phyloP scores from a whole-genome alignment of 2,113 vertebrate genomes.

The Brachyhypopomus occidentalis region DNA sequence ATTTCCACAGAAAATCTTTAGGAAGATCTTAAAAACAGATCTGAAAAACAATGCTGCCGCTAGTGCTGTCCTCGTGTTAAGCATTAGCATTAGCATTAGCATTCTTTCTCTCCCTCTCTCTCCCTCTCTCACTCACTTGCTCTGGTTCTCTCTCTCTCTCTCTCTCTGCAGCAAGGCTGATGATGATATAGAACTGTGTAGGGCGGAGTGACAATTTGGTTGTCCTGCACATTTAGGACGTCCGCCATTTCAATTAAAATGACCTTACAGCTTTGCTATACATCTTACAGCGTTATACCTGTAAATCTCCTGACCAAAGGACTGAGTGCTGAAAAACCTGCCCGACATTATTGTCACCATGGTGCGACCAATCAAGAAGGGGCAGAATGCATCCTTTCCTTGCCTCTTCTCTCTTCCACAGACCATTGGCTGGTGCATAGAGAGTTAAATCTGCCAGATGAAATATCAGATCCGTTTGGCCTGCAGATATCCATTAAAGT shows the following conservation, averaged over 20 bases:
- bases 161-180: too few relatives aligned
- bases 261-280: slow-evolving; percentile 5
- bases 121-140: too few relatives aligned
- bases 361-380: slow-evolving; percentile 51
- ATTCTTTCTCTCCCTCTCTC: too few relatives aligned
- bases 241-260: background rate
- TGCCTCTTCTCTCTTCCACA: slow-evolving; percentile 61
- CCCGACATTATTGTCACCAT: slow-evolving; percentile 27
- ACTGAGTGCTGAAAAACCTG: background rate
- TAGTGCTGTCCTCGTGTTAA: background rate
- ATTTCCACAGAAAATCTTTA: too few relatives aligned
- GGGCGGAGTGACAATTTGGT: background rate
- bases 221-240: background rate
- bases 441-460: slow-evolving; percentile 87
- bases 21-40: background rate
- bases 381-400: too few relatives aligned
- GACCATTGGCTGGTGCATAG: slow-evolving; percentile 61
- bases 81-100: too few relatives aligned
- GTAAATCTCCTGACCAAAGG: slow-evolving; percentile 22
- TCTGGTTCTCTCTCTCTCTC: too few relatives aligned
- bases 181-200: background rate
- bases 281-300: background rate
- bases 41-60: background rate
- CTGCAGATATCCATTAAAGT: slow-evolving; percentile 98
- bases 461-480: slow-evolving; percentile 86